Evolutionary conservation across 2,888 invertebrate genomes (phyloP), one percentile per base, ranked within the genome.

Genomic region (Sminthurinus aureus): DNA sequence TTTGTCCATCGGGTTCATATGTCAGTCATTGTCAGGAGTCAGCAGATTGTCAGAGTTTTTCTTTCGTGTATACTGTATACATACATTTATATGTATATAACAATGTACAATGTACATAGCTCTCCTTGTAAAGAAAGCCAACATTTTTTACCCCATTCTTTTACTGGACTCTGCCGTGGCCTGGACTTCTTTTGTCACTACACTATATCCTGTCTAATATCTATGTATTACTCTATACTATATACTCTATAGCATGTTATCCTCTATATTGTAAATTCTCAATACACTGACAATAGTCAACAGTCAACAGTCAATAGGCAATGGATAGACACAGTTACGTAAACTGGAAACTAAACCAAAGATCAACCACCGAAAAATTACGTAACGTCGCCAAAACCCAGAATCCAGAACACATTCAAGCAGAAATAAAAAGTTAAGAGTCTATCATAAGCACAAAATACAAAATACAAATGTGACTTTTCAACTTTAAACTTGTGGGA

Each of bases 1-100:
- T 67, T 26, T 69, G 24, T 69, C 22, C 50, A 18, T 11, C 12
- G 13, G 18, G n/a, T 50, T 66, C 22, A 77, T 74, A 67, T 22
- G 80, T 71, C 73, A 51, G 20, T 80, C 80, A 80, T 80, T 80
- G 80, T 80, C 71, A 71, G 71, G n/a, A n/a, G n/a, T n/a, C n/a
- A n/a, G n/a, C n/a, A n/a, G n/a, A n/a, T n/a, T n/a, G n/a, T 80
- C 71, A 71, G 71, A 71, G 67, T 69, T 79, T 69, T 71, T 71
- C 24, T 71, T 24, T 26, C 26, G 11, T 71, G 22, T 22, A 71
- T 22, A 71, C 22, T 24, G 8, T 22, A 67, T 12, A 9, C 15
- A 12, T n/a, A 66, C n/a, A n/a, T 20, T 4, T 66, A n/a, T 66
- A 6, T 18, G n/a, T 58, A 12, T 11, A 15, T 15, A 9, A 58